phyloP scores from a whole-genome alignment of 1,140 invertebrate genomes.

The Caenorhabditis latens region DNA sequence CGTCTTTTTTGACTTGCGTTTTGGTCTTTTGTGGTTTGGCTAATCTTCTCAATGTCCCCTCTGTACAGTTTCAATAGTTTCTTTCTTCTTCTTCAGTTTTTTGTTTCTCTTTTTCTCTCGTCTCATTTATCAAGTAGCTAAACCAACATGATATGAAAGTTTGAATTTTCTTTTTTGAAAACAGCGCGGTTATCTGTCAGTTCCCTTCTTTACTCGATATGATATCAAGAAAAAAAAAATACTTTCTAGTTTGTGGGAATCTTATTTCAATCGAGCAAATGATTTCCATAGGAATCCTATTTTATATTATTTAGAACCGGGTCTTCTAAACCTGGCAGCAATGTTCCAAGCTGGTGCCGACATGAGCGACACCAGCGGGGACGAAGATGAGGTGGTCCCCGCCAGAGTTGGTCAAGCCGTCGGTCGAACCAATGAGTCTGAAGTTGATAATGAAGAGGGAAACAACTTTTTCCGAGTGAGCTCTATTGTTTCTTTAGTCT shows the following conservation, averaged over 20 bases:
- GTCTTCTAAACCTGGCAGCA: conserved; percentile 34
- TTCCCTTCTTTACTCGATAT: not conserved
- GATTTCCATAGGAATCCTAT: too few relatives aligned
- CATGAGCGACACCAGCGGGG: conserved; percentile 37
- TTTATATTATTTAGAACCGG: conserved; percentile 6
- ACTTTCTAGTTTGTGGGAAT: not conserved
- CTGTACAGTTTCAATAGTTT: conserved; percentile 18
- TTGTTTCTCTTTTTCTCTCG: not conserved
- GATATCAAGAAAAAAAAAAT: not conserved
- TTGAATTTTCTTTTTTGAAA: not conserved
- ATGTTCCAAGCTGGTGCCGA: conserved; percentile 45
- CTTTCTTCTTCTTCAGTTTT: conserved; percentile 15
- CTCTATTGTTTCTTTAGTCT: not conserved
- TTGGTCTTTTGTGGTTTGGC: conserved; percentile 54
- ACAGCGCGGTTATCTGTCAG: not conserved
- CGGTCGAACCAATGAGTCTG: not conserved
- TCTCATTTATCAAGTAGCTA: conserved; percentile 29
- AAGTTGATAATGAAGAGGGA: conserved; percentile 16
- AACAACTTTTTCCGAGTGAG: conserved; percentile 32
- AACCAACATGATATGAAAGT: conserved; percentile 25
- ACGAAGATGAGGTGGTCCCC: conserved; percentile 21
- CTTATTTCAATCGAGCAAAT: too few relatives aligned
- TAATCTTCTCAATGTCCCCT: conserved; percentile 13
- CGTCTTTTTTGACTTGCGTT: not conserved
- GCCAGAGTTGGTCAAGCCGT: conserved; percentile 18